A percentile compares a stretch with the other conserved stretches of the same genome.
Evolutionary conservation across 2,888 invertebrate species (phyloP).

Genomic region (Unio delphinus): DNA sequence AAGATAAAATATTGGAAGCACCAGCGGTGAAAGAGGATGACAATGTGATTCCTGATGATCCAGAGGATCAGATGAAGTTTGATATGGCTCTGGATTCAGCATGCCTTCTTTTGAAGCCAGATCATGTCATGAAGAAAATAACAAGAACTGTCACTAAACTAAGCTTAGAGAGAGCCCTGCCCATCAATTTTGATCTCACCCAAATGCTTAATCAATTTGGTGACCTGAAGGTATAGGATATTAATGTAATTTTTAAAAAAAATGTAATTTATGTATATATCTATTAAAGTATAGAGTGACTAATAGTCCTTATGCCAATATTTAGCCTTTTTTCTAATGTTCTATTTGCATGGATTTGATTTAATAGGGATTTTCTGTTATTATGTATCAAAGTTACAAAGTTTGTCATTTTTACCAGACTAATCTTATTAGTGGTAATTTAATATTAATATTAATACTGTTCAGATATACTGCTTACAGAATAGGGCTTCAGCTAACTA

Average conservation of each 20-base stretch:
- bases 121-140: slow-evolving; percentile 39
- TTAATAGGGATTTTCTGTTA: too few species aligned
- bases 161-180: slow-evolving; percentile 39
- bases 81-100: slow-evolving; percentile 41
- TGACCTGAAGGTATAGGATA: slow-evolving; percentile 39
- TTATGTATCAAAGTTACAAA: too few species aligned
- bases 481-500: too few species aligned
- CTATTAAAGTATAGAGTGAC: background rate
- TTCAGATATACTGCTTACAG: too few species aligned
- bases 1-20: background rate
- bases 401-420: too few species aligned
- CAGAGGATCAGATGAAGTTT: slow-evolving; percentile 46
- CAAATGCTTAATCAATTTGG: slow-evolving; percentile 37
- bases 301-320: background rate
- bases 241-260: background rate
- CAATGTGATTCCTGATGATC: slow-evolving; percentile 28
- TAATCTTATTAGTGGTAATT: too few species aligned
- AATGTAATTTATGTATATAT: background rate
- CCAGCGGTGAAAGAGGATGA: slow-evolving; percentile 1
- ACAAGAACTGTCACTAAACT: slow-evolving; percentile 46
- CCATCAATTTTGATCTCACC: slow-evolving; percentile 34
- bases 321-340: too few species aligned
- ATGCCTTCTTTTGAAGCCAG: slow-evolving; percentile 43
- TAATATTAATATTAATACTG: too few species aligned
- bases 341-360: too few species aligned